A percentile compares a stretch with the other conserved stretches of the same genome.
These are phyloP conservation scores for Erythrocebus patas DNA, from an alignment of 2,113 vertebrate species.

Conservation along the genomic window DNA sequence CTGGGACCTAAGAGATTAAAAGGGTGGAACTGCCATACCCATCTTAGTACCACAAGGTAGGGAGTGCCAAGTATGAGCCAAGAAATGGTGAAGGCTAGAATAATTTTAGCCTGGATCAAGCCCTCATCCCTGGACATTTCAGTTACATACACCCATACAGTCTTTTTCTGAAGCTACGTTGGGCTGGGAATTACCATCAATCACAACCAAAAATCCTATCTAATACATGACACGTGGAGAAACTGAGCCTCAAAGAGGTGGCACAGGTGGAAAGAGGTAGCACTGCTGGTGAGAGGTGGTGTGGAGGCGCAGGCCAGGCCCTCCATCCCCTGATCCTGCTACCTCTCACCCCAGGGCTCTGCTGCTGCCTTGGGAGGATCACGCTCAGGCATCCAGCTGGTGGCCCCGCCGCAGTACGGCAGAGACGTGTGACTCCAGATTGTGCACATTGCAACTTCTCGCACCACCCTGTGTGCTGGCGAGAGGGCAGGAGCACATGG, in stretches of 20 bases:
- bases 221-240: background rate
- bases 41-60: background rate
- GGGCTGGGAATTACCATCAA: background rate
- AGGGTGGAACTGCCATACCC: background rate
- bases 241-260: background rate
- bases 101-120: background rate
- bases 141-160: background rate
- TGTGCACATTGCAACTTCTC: background rate
- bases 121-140: background rate
- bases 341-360: background rate
- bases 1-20: background rate
- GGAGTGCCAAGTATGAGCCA: background rate
- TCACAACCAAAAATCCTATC: background rate
- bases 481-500: fast-evolving
- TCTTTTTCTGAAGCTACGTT: background rate
- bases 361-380: fast-evolving
- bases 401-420: fast-evolving
- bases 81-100: background rate
- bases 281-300: fast-evolving
- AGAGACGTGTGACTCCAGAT: background rate
- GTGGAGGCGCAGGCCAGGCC: background rate
- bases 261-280: fast-evolving
- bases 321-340: background rate
- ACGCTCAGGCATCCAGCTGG: background rate
- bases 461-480: background rate